These are phyloP conservation scores for Cyprinodon tularosa DNA, from an alignment of 2,113 vertebrate species.

Conservation along the genomic window DNA sequence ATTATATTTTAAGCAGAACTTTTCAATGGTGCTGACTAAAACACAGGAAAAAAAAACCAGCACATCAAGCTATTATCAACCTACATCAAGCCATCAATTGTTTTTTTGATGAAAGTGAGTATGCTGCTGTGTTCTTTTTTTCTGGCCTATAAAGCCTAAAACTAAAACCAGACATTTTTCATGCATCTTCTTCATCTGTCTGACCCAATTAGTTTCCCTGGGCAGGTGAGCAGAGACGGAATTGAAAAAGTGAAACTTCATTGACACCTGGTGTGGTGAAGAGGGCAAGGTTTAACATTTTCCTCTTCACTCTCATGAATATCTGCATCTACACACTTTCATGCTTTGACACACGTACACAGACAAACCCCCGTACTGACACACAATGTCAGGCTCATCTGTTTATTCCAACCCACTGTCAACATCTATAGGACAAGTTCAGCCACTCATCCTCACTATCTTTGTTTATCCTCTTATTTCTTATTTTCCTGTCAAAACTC, in stretches of 20 bases:
- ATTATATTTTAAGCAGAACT: slow-evolving; percentile 10
- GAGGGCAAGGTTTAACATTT: slow-evolving; percentile 38
- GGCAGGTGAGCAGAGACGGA: slow-evolving; percentile 54
- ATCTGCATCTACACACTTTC: slow-evolving; percentile 14
- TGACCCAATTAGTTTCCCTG: slow-evolving; percentile 67
- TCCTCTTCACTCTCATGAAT: slow-evolving; percentile 28
- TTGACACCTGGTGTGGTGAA: slow-evolving; percentile 40
- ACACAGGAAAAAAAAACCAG: neutral
- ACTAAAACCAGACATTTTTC: slow-evolving; percentile 45
- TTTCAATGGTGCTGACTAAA: neutral
- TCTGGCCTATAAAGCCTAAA: slow-evolving; percentile 43
- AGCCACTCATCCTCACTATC: slow-evolving; percentile 10
- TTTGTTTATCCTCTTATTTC: slow-evolving; percentile 20
- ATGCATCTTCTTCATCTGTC: slow-evolving; percentile 62
- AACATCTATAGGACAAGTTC: slow-evolving; percentile 30
- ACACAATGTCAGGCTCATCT: neutral
- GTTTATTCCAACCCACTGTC: slow-evolving; percentile 39
- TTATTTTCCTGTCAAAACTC: slow-evolving; percentile 43
- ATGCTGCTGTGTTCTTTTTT: slow-evolving; percentile 36
- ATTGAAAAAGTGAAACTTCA: slow-evolving; percentile 35
- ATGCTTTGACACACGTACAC: slow-evolving; percentile 14
- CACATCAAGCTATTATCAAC: slow-evolving; percentile 12
- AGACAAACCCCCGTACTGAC: slow-evolving; percentile 15
- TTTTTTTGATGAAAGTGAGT: slow-evolving; percentile 1
- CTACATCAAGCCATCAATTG: too few species aligned